Evolutionary conservation across 2,797 vertebrate genomes (phyloP), one percentile per base, ranked within the genome.

Genomic region (Enteromius treurensis): DNA sequence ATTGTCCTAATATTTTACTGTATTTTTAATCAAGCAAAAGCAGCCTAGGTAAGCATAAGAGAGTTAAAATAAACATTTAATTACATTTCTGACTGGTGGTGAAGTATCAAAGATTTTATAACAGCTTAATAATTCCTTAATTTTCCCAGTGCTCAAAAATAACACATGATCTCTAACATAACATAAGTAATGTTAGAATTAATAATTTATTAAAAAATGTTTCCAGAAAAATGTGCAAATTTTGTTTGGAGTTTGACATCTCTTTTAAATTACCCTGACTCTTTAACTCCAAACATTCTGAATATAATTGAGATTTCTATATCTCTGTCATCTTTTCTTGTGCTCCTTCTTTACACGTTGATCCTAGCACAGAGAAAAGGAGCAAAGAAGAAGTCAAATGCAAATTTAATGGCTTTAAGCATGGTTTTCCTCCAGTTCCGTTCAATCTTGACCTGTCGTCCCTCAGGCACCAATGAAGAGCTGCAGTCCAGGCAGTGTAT

Each of bases 381-480:
- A 51, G 96, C 96, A 88, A 99, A 99, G 93, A 99, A 99, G 87
- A 99, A 99, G 91, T 99, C 95, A 86, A 99, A 99, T 15, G 96
- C 97, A 13, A 99, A 99, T 91, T 97, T 96, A 45, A 97, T 71
- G 1, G 96, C 95, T 32, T 87, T 90, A 73, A 97, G 95, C 62
- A 95, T 96, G 0, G 93, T 95, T 74, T 91, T 93, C 80, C 97
- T 96, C 98, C 97, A 99, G 94, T 99, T 95, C 5, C 92, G 95
- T 87, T 99, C 98, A 0, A 97, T 94, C 93, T 99, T 99, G 84
- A 98, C 96, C 1, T 99, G 98, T 65, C 96, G 92, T 21, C 91
- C 91, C 65, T 92, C 92, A 0, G 94, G 95, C 40, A 95, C 84
- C 32, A 94, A 90, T 51, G 96, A 95, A 0, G 96, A 93, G 84